Evolutionary conservation across 2,113 vertebrate genomes (phyloP).

Genomic region (Xiphias gladius): DNA sequence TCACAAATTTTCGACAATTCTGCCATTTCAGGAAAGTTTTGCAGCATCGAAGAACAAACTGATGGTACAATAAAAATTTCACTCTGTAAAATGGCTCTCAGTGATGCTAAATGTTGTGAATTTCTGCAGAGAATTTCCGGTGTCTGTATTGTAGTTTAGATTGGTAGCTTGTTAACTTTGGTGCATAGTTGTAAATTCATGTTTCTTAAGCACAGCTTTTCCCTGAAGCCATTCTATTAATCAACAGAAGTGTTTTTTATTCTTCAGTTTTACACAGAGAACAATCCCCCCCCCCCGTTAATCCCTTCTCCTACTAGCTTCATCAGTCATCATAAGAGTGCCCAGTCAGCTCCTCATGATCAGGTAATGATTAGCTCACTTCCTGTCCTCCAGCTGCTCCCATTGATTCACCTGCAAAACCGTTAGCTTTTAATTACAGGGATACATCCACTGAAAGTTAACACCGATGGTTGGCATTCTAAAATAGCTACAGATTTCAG

Average conservation of each 20-base stretch:
- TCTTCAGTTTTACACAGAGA: background rate
- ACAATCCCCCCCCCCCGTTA: background rate
- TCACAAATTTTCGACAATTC: background rate
- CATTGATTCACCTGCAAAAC: constrained; percentile 26
- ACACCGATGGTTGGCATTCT: background rate
- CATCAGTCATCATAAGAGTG: constrained; percentile 37
- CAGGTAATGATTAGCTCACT: constrained; percentile 21
- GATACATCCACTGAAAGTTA: background rate
- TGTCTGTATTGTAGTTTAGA: background rate
- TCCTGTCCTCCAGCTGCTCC: constrained; percentile 3
- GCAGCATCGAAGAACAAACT: too few relatives aligned
- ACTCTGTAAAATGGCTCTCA: background rate
- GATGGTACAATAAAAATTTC: background rate
- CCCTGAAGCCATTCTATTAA: background rate
- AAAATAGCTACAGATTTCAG: background rate
- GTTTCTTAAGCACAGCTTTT: background rate
- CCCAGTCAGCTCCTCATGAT: constrained; percentile 13
- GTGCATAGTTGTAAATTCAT: background rate
- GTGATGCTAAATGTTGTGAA: too few relatives aligned
- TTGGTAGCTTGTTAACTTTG: background rate
- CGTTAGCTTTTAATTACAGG: constrained; percentile 21
- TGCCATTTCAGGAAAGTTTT: too few relatives aligned
- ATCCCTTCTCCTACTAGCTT: constrained; percentile 21
- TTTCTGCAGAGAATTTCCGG: too few relatives aligned
- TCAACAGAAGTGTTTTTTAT: background rate